Conservation (phyloP, 2,113 vertebrate species). For the Antechinus stuartii region DNA sequence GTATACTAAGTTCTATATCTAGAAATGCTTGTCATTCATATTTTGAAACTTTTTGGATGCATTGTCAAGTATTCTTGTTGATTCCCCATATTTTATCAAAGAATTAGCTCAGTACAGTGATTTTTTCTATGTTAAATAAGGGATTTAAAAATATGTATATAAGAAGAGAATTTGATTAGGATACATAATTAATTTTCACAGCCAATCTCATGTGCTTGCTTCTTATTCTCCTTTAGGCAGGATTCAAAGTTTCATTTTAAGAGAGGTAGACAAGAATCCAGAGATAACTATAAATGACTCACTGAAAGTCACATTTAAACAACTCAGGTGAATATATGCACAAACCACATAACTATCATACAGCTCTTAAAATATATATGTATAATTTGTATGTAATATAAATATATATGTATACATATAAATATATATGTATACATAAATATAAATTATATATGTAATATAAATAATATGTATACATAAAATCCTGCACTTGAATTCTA, state of each 20-base stretch:
- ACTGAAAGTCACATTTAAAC: not conserved
- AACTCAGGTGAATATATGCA: not conserved
- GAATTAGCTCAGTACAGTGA: not conserved
- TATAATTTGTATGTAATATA: too few relatives aligned
- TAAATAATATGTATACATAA: too few relatives aligned
- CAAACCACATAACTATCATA: not conserved
- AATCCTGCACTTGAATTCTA: too few relatives aligned
- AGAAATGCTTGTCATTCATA: not conserved
- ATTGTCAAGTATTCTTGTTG: not conserved
- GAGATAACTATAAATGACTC: not conserved
- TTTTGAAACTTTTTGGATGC: not conserved
- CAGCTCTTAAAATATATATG: not conserved
- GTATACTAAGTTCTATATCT: not conserved
- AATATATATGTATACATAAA: too few relatives aligned
- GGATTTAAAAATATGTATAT: not conserved
- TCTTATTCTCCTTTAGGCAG: not conserved
- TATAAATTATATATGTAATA: too few relatives aligned
- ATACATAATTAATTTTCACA: not conserved
- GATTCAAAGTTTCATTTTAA: not conserved
- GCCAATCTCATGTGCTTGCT: not conserved
- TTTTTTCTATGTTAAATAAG: not conserved
- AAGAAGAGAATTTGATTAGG: not conserved
- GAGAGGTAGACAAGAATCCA: not conserved
- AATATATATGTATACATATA: too few relatives aligned
- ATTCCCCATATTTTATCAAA: not conserved